phyloP scores from a whole-genome alignment of 2,797 vertebrate species.

The Botia almorhae region DNA sequence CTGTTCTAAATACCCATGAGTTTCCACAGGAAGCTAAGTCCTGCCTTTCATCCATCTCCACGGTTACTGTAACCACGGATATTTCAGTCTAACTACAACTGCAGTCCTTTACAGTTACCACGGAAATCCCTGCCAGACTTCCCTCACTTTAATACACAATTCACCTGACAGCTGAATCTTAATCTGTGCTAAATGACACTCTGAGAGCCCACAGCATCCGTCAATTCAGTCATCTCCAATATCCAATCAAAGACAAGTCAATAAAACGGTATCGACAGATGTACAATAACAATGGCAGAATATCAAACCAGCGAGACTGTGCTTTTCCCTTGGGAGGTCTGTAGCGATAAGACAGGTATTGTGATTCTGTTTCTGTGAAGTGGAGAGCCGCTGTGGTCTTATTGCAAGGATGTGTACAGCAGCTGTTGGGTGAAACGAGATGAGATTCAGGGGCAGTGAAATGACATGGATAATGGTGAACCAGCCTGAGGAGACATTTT shows the following conservation, averaged over 20 bases:
- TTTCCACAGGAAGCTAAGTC: slow-evolving; percentile 55
- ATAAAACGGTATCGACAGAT: slow-evolving; percentile 31
- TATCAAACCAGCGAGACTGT: slow-evolving; percentile 12
- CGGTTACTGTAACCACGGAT: slow-evolving; percentile 61
- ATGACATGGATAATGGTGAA: slow-evolving; percentile 42
- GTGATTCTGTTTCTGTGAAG: slow-evolving; percentile 42
- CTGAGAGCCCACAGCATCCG: neutral
- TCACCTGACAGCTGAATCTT: slow-evolving; percentile 32
- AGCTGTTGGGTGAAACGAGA: slow-evolving; percentile 44
- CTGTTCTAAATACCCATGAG: slow-evolving; percentile 51
- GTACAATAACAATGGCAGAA: slow-evolving; percentile 27
- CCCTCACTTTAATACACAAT: slow-evolving; percentile 8
- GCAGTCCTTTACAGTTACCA: slow-evolving; percentile 55
- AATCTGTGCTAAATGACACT: neutral
- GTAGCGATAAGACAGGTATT: slow-evolving; percentile 43
- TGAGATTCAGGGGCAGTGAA: slow-evolving; percentile 41
- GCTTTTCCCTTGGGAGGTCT: slow-evolving; percentile 17
- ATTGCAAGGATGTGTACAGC: slow-evolving; percentile 41
- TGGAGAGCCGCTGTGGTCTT: slow-evolving; percentile 17
- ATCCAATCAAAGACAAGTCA: slow-evolving; percentile 37
- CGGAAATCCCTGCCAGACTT: slow-evolving; percentile 58
- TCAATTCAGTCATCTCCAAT: slow-evolving; percentile 23
- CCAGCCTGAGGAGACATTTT: slow-evolving; percentile 32
- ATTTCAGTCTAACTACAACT: slow-evolving; percentile 52
- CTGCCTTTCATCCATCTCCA: slow-evolving; percentile 57